Base-by-base conservation (phyloP, 1,140 invertebrate genomes). In the Drosophila insularis region DNA sequence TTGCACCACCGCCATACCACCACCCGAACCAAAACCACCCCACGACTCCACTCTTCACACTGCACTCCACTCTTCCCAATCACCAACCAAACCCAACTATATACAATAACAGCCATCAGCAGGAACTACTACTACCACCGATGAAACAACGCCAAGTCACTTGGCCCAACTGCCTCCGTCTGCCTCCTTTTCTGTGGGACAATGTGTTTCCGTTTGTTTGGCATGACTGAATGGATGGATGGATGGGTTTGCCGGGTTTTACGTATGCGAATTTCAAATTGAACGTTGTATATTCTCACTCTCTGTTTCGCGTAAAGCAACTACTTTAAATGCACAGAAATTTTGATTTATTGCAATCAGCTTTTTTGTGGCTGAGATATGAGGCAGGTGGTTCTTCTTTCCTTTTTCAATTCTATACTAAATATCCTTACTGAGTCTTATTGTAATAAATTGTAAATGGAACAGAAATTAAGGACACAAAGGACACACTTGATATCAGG, bases 1-100 rank as follows among this genome's bases (percentile, higher is more conserved):
- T 86, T 86, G 82, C 82, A 87, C 68, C 82, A 53, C 43, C 40
- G n/a, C 40, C 13, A 14, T 14, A 6, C 40, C 5, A 43, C 0
- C 14, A 43, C 40, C 40, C n/a, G 17, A 4, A 40, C 39, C 39
- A 40, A 43, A 4, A 40, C 39, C 39, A 40, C 40, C 4, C 13
- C 40, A 39, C 37, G 11, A 39, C 13, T 1, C 10, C 37, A 39
- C 4, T 6, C 1, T 6, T 11, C 2, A 10, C 40, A 43, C 14
- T 11, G 1, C 40, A n/a, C 4, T 10, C 17, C 8, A 17, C 14
- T 8, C 43, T 1, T 17, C 43, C n/a, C 10, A 27, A 27, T 27
- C 27, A 27, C 17, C 14, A 5, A 3, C 43, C 43, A 8, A 4
- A 11, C 50, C 67, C 71, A 82, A 80, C 81, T 74, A 78, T 54